Percentiles rank a stretch among this genome's conserved stretches.
Conservation (phyloP, 2,797 vertebrate species). For the Coccyzus lansbergi region DNA sequence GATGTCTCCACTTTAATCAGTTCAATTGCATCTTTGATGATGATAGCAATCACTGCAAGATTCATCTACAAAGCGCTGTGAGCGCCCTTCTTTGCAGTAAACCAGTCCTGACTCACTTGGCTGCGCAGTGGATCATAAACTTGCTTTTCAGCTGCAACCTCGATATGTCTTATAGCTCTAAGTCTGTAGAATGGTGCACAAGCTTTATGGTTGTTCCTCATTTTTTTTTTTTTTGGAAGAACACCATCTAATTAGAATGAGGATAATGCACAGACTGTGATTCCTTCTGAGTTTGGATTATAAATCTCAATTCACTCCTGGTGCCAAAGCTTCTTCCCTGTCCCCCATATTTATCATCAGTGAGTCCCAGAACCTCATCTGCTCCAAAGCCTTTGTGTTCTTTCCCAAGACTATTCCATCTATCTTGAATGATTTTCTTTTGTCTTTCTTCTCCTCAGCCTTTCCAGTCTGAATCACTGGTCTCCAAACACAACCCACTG, state of each 20-base stretch:
- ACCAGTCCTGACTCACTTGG: not conserved
- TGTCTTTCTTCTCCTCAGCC: not conserved
- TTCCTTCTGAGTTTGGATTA: not conserved
- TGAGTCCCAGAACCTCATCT: not conserved
- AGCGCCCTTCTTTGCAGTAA: not conserved
- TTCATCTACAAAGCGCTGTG: not conserved
- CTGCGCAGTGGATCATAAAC: not conserved
- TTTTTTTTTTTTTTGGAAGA: not conserved
- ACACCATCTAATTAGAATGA: not conserved
- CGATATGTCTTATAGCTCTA: rapidly evolving
- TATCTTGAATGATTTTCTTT: not conserved
- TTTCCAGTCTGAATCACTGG: not conserved
- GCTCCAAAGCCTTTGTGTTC: not conserved
- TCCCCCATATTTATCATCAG: rapidly evolving
- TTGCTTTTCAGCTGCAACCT: not conserved
- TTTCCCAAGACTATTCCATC: not conserved
- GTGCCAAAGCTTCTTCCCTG: not conserved
- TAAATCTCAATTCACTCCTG: not conserved
- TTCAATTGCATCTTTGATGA: not conserved
- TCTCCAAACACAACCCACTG: not conserved
- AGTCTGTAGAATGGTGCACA: not conserved
- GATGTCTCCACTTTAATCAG: not conserved
- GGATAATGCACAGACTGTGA: no score
- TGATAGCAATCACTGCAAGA: not conserved
- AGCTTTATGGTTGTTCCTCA: not conserved